phyloP scores from a whole-genome alignment of 2,113 vertebrate species.

The Drymodes brunneopygia region DNA sequence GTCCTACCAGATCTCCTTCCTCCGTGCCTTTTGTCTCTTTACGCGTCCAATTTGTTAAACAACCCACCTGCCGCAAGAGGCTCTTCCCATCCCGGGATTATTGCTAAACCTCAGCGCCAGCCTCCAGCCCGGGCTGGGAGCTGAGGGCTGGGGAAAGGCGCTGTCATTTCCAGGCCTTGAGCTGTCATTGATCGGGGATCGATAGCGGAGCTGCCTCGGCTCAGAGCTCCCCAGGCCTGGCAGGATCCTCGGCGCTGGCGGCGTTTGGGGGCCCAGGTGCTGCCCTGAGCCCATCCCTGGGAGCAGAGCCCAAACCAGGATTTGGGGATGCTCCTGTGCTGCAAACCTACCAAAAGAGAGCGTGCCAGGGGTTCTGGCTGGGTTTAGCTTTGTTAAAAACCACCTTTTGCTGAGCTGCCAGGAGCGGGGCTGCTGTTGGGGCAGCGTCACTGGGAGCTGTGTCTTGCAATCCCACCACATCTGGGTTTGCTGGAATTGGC shows the following conservation, averaged over 20 bases:
- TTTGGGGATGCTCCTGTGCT: neutral
- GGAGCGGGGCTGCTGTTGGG: neutral
- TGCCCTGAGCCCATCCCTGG: fast-evolving
- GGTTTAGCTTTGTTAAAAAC: neutral
- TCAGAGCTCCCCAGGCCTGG: neutral
- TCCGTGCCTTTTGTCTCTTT: neutral
- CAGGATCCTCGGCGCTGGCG: neutral
- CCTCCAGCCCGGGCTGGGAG: neutral
- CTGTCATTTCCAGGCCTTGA: slow-evolving; percentile 28
- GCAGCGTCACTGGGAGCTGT: fast-evolving
- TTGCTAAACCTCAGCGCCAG: neutral
- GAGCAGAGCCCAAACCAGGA: neutral
- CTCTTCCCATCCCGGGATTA: neutral
- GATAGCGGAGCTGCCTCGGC: neutral
- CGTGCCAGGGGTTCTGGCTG: neutral
- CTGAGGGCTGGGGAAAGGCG: neutral
- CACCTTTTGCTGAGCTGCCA: neutral
- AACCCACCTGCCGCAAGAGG: neutral
- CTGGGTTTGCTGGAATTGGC: neutral
- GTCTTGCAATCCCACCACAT: fast-evolving
- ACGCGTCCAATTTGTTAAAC: neutral
- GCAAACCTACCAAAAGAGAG: neutral
- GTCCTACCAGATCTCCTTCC: slow-evolving; percentile 3
- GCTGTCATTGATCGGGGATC: slow-evolving; percentile 40
- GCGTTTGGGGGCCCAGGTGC: neutral